Evolutionary conservation across 2,113 vertebrate species (phyloP), one percentile per base, ranked within the genome.

Genomic region (Cnemophilus loriae): DNA sequence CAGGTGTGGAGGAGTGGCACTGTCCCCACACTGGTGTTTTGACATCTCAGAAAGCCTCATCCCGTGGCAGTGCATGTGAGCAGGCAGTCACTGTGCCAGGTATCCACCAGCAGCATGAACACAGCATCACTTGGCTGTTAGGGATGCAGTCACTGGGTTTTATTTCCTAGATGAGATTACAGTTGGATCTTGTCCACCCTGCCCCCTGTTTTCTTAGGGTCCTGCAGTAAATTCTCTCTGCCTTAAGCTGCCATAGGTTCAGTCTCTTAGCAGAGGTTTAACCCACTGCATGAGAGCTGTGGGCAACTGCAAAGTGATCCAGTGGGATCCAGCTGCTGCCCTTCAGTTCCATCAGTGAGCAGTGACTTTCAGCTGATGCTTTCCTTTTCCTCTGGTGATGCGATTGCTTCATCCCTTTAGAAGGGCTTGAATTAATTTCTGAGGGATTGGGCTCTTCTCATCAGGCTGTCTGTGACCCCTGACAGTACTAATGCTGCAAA

Each of bases 381-480:
- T 76, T 49, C 49, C 7, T 1, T 86, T 83, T 23, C 53, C 21
- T 32, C 19, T 76, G 67, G 8, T 83, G 84, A 88, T 91, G 61
- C 23, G 16, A 87, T 76, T 78, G 8, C 93, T 90, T 94, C 86
- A 86, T 96, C 73, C 73, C 30, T 92, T 90, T 65, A 82, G 88
- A 82, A 89, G 50, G 76, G 53, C 69, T 92, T 74, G 55, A 93
- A 96, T 96, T 96, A 94, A 96, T 96, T 96, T 93, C 81, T 10
- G 16, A 89, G 81, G 71, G 89, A 95, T 94, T 95, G 74, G 49
- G 9, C 42, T 92, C 57, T 81, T 89, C 89, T 96, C 88, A 94
- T 97, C 94, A 93, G 90, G 84, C 85, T 78, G 73, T 37, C 86
- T 84, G 53, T 89, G 70, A 87, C 82, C 88, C 44, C 68, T 92